phyloP scores from a whole-genome alignment of 1,140 invertebrate species.

The Manduca sexta region DNA sequence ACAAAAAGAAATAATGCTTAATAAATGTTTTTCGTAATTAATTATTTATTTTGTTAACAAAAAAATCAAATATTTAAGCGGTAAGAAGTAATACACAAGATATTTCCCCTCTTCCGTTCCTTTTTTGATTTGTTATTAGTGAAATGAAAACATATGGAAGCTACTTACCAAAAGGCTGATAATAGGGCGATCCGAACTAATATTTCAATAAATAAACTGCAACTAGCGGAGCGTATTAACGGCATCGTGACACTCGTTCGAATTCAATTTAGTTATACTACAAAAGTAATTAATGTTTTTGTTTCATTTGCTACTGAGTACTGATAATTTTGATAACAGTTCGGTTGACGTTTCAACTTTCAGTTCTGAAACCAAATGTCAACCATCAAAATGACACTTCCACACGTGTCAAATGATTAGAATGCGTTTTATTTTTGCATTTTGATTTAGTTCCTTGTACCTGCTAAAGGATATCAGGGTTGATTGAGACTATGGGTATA shows the following conservation, averaged over 20 bases:
- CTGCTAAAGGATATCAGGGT: too few relatives aligned
- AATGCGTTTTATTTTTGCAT: conserved; percentile 1
- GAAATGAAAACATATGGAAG: conserved; percentile 31
- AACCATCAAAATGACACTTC: background rate
- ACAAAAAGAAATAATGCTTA: too few relatives aligned
- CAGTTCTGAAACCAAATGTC: background rate
- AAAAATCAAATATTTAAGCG: too few relatives aligned
- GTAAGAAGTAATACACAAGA: too few relatives aligned
- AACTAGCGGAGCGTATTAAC: conserved; percentile 56
- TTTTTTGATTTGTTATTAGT: too few relatives aligned
- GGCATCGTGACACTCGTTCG: conserved; percentile 35
- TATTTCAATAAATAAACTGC: conserved; percentile 61
- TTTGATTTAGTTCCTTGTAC: too few relatives aligned
- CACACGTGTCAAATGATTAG: too few relatives aligned
- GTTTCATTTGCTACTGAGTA: background rate
- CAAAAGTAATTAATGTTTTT: background rate
- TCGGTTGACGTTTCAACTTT: background rate
- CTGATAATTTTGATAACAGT: conserved; percentile 3
- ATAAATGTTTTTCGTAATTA: too few relatives aligned
- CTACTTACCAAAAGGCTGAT: conserved; percentile 56
- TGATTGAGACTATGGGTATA: too few relatives aligned
- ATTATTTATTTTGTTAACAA: too few relatives aligned
- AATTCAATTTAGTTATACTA: too few relatives aligned
- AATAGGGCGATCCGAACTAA: conserved; percentile 43
- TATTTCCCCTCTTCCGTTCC: too few relatives aligned